These are phyloP conservation scores for Hippocampus zosterae DNA, from an alignment of 2,113 vertebrate species.

Conservation along the genomic window DNA sequence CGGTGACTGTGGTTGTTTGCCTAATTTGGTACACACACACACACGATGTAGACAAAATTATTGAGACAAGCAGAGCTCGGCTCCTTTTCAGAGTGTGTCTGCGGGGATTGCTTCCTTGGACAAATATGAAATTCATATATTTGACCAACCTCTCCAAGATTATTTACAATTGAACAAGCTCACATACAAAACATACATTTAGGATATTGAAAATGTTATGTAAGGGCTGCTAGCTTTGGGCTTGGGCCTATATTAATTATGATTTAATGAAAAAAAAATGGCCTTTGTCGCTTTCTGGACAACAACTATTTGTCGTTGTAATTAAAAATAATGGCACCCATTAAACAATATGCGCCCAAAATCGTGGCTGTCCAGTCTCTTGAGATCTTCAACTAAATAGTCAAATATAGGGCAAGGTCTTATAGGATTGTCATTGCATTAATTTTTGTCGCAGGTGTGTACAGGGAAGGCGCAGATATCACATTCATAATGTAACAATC, in stretches of 20 bases:
- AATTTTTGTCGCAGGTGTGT: not conserved
- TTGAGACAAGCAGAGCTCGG: not conserved
- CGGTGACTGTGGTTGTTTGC: not conserved
- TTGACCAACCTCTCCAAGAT: too few species aligned
- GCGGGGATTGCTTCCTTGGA: too few species aligned
- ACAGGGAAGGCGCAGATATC: not conserved
- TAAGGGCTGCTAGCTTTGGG: too few species aligned
- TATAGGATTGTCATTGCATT: not conserved
- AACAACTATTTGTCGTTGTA: constrained; percentile 52
- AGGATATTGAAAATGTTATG: too few species aligned
- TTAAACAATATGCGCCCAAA: constrained; percentile 43
- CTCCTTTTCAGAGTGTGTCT: not conserved
- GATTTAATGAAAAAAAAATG: constrained; percentile 12
- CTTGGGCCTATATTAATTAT: too few species aligned
- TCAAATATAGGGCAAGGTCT: not conserved
- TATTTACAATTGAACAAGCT: too few species aligned
- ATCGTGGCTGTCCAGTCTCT: constrained; percentile 12
- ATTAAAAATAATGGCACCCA: constrained; percentile 47
- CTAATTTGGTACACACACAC: not conserved
- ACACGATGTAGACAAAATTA: not conserved
- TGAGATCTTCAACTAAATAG: not conserved
- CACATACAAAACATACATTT: too few species aligned
- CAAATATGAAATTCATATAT: too few species aligned
- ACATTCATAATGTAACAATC: not conserved
- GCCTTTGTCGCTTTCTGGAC: constrained; percentile 34